Evolutionary conservation across 2,888 invertebrate species (phyloP).

Genomic region (Hypsopygia costalis): DNA sequence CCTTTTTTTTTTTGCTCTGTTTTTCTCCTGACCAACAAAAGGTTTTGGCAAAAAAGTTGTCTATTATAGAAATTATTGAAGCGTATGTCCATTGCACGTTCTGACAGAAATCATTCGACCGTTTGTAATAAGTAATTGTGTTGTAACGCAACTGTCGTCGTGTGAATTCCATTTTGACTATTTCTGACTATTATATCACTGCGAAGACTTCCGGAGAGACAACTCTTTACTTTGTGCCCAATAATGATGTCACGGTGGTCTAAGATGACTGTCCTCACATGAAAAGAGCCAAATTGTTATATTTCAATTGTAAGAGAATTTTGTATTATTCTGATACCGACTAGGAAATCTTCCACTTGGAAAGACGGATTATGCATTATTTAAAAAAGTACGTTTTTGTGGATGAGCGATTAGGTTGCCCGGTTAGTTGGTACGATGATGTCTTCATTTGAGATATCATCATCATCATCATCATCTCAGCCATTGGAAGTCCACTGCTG

Average conservation of each 20-base stretch:
- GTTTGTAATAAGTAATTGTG: not conserved
- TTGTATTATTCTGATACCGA: no score
- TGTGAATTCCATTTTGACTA: not conserved
- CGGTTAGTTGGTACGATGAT: no score
- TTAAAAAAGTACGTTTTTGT: no score
- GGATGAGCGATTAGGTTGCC: no score
- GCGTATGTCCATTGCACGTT: not conserved
- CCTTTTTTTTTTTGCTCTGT: no score
- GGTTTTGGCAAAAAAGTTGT: no score
- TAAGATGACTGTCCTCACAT: conserved; percentile 10
- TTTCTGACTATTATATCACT: not conserved
- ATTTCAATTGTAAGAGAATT: not conserved
- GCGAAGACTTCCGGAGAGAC: conserved; percentile 27
- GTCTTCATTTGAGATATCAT: no score
- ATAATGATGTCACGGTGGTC: conserved; percentile 39
- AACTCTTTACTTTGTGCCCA: conserved; percentile 27
- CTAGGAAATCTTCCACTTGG: no score
- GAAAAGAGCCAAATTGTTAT: conserved; percentile 10
- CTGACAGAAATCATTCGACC: not conserved
- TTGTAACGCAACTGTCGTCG: not conserved
- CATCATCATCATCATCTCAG: no score
- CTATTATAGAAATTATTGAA: not conserved
- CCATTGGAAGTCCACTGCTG: no score
- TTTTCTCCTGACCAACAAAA: no score
- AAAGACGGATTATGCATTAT: no score